Base-by-base conservation (phyloP, 2,888 invertebrate genomes). In the Crossocerus cetratus region DNA sequence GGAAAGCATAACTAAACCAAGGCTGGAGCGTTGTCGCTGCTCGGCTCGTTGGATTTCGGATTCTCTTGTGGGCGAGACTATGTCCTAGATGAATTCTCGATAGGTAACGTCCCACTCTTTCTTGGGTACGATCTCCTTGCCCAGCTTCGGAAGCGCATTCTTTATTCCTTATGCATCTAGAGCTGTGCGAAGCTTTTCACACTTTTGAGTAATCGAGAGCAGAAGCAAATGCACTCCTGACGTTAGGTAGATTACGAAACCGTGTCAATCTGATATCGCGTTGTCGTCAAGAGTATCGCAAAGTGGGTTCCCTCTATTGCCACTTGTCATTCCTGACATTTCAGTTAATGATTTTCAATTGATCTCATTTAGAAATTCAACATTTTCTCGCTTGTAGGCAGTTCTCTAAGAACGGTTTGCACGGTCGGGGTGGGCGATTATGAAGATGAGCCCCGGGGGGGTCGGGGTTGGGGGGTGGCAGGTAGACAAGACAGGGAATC, bases 1-100 rank as follows among this genome's bases (percentile, higher is more conserved):
- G 55, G 42, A 53, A 60, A 32, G 49, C 45, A 60, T 32, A 32
- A 32, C 32, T 32, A 32, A 32, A 11, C 8, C 5, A 32, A 32
- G 32, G 11, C 11, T n/a, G n/a, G n/a, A 32, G 32, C 32, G 32
- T 32, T 32, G 8, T 32, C 71, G 62, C 65, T 71, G 79, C 76
- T 78, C 76, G 76, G 70, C 65, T 56, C 58, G 65, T 70, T 56
- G 72, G 76, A 68, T 49, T 20, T 32, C 14, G n/a, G 14, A 23
- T 5, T 8, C 14, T 8, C 53, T 53, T 53, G 2, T 11, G 20
- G 16, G 53, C 8, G 20, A 20, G n/a, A 53, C 32, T 4, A 32
- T 32, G 5, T 32, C 32, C 32, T 32, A 32, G 8, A 32, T 32
- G 32, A 32, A 32, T 8, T 11, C 32, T 32, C 8, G 32, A 32